These are phyloP conservation scores for Actinia equina DNA, from an alignment of 64 coral and sea anemone species.

Conservation along the genomic window DNA sequence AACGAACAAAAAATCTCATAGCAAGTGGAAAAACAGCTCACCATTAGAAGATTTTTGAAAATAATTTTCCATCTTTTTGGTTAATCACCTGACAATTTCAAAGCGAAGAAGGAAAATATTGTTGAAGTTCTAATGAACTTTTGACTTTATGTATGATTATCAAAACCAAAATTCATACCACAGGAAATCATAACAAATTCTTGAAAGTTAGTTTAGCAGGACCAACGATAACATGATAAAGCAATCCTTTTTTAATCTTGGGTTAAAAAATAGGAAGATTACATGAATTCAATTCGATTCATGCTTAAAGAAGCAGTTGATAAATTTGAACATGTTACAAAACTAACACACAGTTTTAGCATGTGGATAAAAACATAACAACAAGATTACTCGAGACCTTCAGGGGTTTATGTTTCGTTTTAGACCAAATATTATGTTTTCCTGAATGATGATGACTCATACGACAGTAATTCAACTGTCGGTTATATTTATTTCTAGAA, in stretches of 20 bases:
- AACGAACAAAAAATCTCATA: no score
- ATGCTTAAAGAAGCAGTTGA: not conserved
- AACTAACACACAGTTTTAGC: not conserved
- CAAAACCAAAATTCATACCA: not conserved
- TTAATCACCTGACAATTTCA: not conserved
- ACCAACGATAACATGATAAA: not conserved
- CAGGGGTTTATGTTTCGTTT: no score
- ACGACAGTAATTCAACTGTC: not conserved
- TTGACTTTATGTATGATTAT: not conserved
- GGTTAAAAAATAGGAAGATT: not conserved
- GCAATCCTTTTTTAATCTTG: not conserved
- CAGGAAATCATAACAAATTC: conserved; percentile 22
- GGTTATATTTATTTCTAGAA: conserved; percentile 2
- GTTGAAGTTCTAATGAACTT: not conserved
- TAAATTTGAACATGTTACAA: not conserved
- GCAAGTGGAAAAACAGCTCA: no score
- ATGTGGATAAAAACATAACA: no score
- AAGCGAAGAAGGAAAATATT: not conserved
- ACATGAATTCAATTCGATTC: not conserved
- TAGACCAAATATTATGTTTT: conserved; percentile 14
- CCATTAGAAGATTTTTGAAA: not conserved
- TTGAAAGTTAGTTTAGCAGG: conserved; percentile 9
- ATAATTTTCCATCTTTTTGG: not conserved
- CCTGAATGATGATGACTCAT: conserved; percentile 2
- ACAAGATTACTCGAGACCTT: no score